phyloP scores from a whole-genome alignment of 2,113 vertebrate species.

The Barnardius zonarius region DNA sequence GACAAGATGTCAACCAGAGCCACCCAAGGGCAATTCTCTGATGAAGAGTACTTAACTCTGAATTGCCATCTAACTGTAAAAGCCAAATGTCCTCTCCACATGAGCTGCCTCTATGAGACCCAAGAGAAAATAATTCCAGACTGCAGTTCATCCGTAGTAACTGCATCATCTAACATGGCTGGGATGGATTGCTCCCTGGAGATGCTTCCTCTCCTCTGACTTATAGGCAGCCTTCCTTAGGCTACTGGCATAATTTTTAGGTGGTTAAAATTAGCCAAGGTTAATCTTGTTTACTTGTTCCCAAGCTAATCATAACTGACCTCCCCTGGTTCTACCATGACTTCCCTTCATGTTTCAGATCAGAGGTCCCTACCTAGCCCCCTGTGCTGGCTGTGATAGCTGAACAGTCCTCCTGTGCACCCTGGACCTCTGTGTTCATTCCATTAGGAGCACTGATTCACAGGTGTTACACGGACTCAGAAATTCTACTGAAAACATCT shows the following conservation, averaged over 20 bases:
- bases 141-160: background rate
- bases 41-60: background rate
- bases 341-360: background rate
- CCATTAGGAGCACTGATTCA: background rate
- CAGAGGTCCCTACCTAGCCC: background rate
- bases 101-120: background rate
- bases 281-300: background rate
- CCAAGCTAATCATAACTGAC: background rate
- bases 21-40: background rate
- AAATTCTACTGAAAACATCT: background rate
- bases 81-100: background rate
- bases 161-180: background rate
- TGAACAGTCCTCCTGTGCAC: background rate
- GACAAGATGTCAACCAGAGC: background rate
- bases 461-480: background rate
- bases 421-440: background rate
- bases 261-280: constrained; percentile 2
- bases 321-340: background rate
- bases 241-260: background rate
- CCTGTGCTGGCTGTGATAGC: background rate
- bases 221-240: background rate
- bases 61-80: background rate
- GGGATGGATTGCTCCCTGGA: background rate
- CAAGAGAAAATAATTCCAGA: background rate
- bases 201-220: background rate